phyloP scores from a whole-genome alignment of 2,888 invertebrate species.

The Bibio marci region DNA sequence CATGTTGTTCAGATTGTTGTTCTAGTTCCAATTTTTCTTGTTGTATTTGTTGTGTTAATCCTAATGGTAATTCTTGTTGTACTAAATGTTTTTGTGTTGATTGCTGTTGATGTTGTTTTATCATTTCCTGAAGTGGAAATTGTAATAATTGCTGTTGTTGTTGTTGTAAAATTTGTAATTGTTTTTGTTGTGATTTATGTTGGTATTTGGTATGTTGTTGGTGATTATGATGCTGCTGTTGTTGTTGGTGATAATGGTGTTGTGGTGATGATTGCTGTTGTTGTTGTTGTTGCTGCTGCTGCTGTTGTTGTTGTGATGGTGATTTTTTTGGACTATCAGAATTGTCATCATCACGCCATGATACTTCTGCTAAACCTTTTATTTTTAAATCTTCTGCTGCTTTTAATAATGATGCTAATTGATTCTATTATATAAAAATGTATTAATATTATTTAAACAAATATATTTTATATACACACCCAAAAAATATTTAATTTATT shows the following conservation, averaged over 20 bases:
- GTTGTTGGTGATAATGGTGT: background rate
- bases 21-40: too few relatives aligned
- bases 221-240: background rate
- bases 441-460: conserved; percentile 1
- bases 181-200: background rate
- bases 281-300: background rate
- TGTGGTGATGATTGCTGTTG: background rate
- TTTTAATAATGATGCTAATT: conserved; percentile 70
- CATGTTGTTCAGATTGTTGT: too few relatives aligned
- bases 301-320: background rate
- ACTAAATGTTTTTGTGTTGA: background rate
- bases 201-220: background rate
- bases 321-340: conserved; percentile 5
- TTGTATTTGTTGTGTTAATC: too few relatives aligned
- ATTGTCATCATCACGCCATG: conserved; percentile 53
- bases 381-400: conserved; percentile 85
- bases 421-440: conserved; percentile 42
- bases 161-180: background rate
- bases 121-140: background rate
- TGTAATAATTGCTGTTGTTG: background rate
- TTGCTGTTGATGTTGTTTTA: background rate
- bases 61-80: too few relatives aligned
- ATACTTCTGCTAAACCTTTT: conserved; percentile 79
- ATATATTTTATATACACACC: too few relatives aligned
- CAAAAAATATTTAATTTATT: background rate